A percentile compares a stretch with the other conserved stretches of the same genome.
Evolutionary conservation across 2,113 vertebrate species (phyloP).

Genomic region (Rostratula benghalensis): DNA sequence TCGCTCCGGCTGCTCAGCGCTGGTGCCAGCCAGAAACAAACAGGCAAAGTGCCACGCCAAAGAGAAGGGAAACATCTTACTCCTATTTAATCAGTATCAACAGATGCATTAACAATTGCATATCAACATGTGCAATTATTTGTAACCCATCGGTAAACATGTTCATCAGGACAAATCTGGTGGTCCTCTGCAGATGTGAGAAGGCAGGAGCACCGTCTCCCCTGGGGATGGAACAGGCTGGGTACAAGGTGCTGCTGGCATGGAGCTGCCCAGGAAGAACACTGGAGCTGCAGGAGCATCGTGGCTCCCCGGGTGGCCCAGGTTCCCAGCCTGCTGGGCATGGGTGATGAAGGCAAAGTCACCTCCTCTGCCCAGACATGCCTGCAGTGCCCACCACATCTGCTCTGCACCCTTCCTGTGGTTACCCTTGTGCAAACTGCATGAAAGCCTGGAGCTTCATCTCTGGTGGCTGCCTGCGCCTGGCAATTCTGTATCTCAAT

Average conservation of each 20-base stretch:
- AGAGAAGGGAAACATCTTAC: conserved; percentile 64
- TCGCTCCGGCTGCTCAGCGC: conserved; percentile 22
- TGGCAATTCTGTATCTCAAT: not conserved
- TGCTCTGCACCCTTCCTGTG: accelerated
- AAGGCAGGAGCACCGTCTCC: accelerated
- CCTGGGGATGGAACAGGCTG: accelerated
- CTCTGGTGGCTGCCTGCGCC: not conserved
- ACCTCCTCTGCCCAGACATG: not conserved
- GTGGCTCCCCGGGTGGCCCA: accelerated
- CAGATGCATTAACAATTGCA: not conserved
- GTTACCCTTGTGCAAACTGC: not conserved
- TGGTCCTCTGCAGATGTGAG: not conserved
- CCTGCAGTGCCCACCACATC: not conserved
- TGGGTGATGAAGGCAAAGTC: not conserved
- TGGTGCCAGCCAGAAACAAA: conserved; percentile 64
- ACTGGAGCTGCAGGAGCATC: not conserved
- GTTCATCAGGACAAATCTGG: not conserved
- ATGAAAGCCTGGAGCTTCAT: not conserved
- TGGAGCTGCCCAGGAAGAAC: not conserved
- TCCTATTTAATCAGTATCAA: conserved; percentile 73
- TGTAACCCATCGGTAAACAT: conserved; percentile 42
- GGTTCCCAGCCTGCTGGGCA: accelerated
- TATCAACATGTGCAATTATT: conserved; percentile 18
- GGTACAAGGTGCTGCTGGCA: not conserved
- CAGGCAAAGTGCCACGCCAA: conserved; percentile 63